These are phyloP conservation scores for Papilio dardanus DNA, from an alignment of 1,140 invertebrate species.

Conservation along the genomic window DNA sequence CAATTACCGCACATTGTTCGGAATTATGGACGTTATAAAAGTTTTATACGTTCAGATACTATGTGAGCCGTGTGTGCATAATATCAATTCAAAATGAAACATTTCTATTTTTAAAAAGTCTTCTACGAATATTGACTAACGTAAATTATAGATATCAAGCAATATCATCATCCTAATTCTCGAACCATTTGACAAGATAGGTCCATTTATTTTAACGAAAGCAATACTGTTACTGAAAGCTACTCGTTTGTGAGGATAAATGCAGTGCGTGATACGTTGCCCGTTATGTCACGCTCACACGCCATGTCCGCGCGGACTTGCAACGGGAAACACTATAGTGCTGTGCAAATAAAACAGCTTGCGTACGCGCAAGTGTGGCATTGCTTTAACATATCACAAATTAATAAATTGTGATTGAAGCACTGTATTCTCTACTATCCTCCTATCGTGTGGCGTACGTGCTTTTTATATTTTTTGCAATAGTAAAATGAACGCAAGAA, in stretches of 20 bases:
- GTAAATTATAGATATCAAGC: neutral
- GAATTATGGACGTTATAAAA: constrained; percentile 16
- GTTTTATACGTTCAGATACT: neutral
- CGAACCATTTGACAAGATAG: constrained; percentile 1
- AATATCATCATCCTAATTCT: neutral
- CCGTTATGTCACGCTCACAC: constrained; percentile 64
- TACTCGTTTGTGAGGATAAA: constrained; percentile 38
- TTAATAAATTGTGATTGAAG: no score
- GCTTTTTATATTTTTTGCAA: no score
- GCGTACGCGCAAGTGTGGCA: constrained; percentile 20
- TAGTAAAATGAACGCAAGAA: neutral
- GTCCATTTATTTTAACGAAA: constrained; percentile 11
- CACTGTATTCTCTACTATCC: no score
- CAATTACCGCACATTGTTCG: constrained; percentile 13
- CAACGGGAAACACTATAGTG: constrained; percentile 17
- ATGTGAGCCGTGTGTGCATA: neutral
- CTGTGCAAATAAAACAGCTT: constrained; percentile 29
- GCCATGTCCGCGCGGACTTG: constrained; percentile 46
- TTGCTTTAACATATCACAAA: neutral
- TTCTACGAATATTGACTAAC: neutral
- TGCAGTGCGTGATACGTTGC: constrained; percentile 43
- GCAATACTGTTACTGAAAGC: constrained; percentile 28
- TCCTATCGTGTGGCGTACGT: neutral
- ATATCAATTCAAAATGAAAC: neutral
- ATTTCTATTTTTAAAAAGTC: neutral